A percentile compares a stretch with the other conserved stretches of the same genome.
These are phyloP conservation scores for Aleiodes alternator DNA, from an alignment of 2,888 invertebrate species.

Conservation along the genomic window DNA sequence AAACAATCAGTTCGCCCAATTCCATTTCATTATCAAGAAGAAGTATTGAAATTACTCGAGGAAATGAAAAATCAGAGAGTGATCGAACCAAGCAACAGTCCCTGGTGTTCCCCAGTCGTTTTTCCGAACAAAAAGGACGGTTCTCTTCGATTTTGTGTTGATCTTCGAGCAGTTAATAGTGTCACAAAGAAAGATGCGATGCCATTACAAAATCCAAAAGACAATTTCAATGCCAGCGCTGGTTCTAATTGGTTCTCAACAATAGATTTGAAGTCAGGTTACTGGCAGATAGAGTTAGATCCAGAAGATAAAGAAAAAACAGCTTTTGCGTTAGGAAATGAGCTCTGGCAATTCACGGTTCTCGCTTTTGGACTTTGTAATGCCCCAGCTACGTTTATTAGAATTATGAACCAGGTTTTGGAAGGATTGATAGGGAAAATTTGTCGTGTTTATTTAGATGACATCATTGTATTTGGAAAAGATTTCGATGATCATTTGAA, in stretches of 20 bases:
- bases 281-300: neutral
- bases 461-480: constrained; percentile 35
- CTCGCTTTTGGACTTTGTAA: constrained; percentile 38
- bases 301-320: constrained; percentile 21
- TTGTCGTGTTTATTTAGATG: constrained; percentile 6
- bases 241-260: constrained; percentile 2
- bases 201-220: constrained; percentile 28
- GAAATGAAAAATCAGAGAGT: constrained; percentile 26
- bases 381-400: constrained; percentile 18
- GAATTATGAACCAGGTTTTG: neutral
- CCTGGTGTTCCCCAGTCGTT: constrained; percentile 45
- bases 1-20: neutral
- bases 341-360: constrained; percentile 39
- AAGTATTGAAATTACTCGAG: constrained; percentile 3
- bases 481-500: neutral
- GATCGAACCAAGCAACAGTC: constrained; percentile 40
- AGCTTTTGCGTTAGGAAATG: constrained; percentile 19
- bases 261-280: neutral
- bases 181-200: constrained; percentile 39
- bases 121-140: constrained; percentile 42
- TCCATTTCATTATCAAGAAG: constrained; percentile 17
- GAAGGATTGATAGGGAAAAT: neutral
- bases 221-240: neutral
- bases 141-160: constrained; percentile 38
- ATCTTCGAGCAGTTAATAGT: constrained; percentile 33